Percentiles rank a stretch among this genome's conserved stretches.
These are phyloP conservation scores for Ceyx margarethae DNA, from an alignment of 2,113 vertebrate species.

Conservation along the genomic window DNA sequence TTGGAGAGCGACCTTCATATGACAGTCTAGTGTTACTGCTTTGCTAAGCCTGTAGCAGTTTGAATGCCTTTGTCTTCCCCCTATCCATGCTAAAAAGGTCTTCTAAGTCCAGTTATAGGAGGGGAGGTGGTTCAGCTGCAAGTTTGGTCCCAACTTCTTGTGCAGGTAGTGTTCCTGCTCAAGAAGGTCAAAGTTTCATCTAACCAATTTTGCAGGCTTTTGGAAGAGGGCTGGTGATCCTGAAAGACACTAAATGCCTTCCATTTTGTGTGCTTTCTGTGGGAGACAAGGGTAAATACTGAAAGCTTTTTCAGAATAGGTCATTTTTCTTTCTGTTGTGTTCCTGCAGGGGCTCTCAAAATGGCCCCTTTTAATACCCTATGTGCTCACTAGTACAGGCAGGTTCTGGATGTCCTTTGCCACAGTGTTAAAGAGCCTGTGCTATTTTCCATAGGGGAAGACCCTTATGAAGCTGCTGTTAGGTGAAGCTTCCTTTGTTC, in stretches of 20 bases:
- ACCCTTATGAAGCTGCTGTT: not conserved
- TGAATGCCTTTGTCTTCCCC: not conserved
- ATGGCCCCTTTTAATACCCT: not conserved
- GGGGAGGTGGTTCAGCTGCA: not conserved
- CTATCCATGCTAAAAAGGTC: not conserved
- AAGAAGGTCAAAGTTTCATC: not conserved
- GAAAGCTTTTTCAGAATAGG: not conserved
- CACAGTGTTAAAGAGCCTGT: not conserved
- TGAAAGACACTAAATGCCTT: not conserved
- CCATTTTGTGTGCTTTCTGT: conserved; percentile 3
- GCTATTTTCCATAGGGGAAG: not conserved
- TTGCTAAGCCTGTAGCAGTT: not conserved
- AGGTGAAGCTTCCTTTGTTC: not conserved
- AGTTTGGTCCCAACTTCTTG: not conserved
- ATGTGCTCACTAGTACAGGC: not conserved
- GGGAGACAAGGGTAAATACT: not conserved
- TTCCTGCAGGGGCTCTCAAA: not conserved
- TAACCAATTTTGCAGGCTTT: not conserved
- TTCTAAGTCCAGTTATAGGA: not conserved
- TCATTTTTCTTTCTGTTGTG: not conserved
- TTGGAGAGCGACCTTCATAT: conserved; percentile 16
- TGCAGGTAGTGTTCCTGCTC: not conserved
- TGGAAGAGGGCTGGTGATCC: not conserved
- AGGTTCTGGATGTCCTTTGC: not conserved
- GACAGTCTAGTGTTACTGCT: not conserved